Evolutionary conservation across 1,140 invertebrate species (phyloP).

Genomic region (Neelides sp.): DNA sequence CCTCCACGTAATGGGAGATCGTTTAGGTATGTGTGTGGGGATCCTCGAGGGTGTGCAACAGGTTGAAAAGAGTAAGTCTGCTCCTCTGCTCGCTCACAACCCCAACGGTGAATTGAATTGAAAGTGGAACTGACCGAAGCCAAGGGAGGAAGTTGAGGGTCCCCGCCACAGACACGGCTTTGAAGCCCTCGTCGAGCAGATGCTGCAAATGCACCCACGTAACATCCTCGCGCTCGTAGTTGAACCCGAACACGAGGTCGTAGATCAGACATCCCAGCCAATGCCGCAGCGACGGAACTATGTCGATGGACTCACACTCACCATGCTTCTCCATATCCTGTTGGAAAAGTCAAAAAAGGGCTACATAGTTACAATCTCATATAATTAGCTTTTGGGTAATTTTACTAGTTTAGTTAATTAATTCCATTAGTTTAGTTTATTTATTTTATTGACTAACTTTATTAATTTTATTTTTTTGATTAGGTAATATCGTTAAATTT

Average conservation of each 20-base stretch:
- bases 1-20: no score
- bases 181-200: constrained; percentile 62
- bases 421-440: no score
- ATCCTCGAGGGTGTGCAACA: no score
- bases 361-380: no score
- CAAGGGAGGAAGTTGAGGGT: constrained; percentile 70
- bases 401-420: no score
- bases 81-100: not conserved
- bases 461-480: no score
- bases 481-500: no score
- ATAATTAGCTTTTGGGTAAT: no score
- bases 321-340: constrained; percentile 24
- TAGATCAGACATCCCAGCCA: constrained; percentile 63
- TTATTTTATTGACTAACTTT: no score
- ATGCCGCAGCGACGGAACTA: constrained; percentile 45
- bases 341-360: no score
- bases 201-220: constrained; percentile 59
- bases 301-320: constrained; percentile 37
- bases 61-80: no score
- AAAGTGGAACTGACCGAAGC: constrained; percentile 46
- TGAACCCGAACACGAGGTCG: constrained; percentile 58
- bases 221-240: constrained; percentile 50
- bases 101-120: not conserved
- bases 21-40: no score
- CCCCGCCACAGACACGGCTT: constrained; percentile 62